These are phyloP conservation scores for Cepaea hortensis DNA, from an alignment of 2,888 invertebrate species.

Conservation along the genomic window DNA sequence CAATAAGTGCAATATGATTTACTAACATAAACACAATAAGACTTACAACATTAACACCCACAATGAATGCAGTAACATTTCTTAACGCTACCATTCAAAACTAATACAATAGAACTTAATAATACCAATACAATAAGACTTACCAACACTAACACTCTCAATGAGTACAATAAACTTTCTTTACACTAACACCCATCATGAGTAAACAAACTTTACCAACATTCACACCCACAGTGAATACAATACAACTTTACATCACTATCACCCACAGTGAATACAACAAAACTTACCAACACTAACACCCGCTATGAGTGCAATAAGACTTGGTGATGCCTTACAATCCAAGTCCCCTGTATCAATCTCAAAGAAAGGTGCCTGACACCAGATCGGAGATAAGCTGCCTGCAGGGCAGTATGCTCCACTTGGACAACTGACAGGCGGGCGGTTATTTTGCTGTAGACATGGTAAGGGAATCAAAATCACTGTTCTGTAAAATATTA, in stretches of 20 bases:
- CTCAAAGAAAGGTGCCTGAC: slow-evolving; percentile 18
- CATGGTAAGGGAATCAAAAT: no score
- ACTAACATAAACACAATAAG: no score
- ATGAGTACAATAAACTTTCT: slow-evolving; percentile 21
- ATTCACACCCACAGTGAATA: no score
- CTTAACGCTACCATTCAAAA: background rate
- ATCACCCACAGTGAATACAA: no score
- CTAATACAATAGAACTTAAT: slow-evolving; percentile 17
- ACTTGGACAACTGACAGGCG: background rate
- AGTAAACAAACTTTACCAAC: no score
- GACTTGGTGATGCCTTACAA: slow-evolving; percentile 17
- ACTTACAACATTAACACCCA: no score
- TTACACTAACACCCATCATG: no score
- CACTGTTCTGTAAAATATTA: no score
- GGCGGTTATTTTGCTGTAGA: slow-evolving; percentile 21
- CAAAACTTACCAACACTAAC: slow-evolving; percentile 22
- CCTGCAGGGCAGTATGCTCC: slow-evolving; percentile 29
- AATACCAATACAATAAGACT: background rate
- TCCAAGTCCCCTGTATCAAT: background rate
- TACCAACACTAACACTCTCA: slow-evolving; percentile 18
- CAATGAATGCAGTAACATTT: background rate
- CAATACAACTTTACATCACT: no score
- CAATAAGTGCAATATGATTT: no score
- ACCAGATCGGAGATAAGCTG: slow-evolving; percentile 6
- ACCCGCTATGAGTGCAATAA: slow-evolving; percentile 27